phyloP scores from a whole-genome alignment of 2,113 vertebrate genomes.

The Cynocephalus volans region DNA sequence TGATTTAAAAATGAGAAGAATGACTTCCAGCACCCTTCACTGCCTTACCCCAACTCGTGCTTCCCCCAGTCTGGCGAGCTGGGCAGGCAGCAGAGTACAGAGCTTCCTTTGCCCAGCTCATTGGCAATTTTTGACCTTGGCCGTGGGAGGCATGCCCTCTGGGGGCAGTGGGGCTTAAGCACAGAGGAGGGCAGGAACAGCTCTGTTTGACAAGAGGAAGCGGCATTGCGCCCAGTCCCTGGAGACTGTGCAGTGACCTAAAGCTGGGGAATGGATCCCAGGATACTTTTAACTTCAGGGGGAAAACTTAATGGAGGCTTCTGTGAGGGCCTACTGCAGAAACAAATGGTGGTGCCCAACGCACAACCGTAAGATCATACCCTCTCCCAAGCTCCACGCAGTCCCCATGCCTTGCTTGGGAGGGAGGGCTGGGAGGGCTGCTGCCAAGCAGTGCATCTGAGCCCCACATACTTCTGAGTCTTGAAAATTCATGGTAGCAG shows the following conservation, averaged over 20 bases:
- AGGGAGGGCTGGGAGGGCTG: not conserved
- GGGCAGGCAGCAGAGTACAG: not conserved
- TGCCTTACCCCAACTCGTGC: not conserved
- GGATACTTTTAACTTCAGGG: not conserved
- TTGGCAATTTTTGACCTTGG: not conserved
- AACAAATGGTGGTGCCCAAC: rapidly evolving
- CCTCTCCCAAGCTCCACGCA: not conserved
- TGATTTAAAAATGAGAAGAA: not conserved
- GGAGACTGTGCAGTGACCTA: slow-evolving; percentile 38
- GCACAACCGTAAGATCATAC: not conserved
- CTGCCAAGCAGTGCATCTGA: not conserved
- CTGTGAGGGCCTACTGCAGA: not conserved
- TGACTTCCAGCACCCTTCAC: not conserved
- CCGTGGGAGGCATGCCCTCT: not conserved
- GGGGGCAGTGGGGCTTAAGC: not conserved
- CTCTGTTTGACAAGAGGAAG: slow-evolving; percentile 35
- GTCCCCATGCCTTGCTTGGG: rapidly evolving
- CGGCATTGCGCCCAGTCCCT: not conserved
- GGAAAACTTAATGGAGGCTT: not conserved
- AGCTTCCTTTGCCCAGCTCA: not conserved
- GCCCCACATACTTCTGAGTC: not conserved
- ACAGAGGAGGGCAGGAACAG: not conserved
- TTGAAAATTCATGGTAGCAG: rapidly evolving
- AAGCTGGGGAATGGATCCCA: not conserved
- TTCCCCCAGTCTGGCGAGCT: not conserved